Evolutionary conservation across 2,888 invertebrate species (phyloP).

Genomic region (Cosmopolites sordidus): DNA sequence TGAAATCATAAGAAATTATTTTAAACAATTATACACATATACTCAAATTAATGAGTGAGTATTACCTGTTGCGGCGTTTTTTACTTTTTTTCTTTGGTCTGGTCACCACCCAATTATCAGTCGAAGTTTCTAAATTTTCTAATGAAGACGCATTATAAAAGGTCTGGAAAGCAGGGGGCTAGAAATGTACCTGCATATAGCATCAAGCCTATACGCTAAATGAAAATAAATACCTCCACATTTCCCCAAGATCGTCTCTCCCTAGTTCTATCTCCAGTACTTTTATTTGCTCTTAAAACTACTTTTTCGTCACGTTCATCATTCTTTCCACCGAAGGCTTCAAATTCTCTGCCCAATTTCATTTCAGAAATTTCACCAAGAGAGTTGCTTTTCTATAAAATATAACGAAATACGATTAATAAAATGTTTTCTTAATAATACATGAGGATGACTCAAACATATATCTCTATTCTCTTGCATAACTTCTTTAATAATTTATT

Average conservation of each 20-base stretch:
- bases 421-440: conserved; percentile 2
- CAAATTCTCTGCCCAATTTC: conserved; percentile 34
- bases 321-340: conserved; percentile 33
- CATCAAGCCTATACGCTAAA: not conserved
- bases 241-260: conserved; percentile 43
- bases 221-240: conserved; percentile 34
- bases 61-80: conserved; percentile 54
- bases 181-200: conserved; percentile 8
- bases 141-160: conserved; percentile 44
- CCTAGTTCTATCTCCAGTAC: conserved; percentile 37
- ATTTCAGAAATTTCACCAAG: conserved; percentile 77
- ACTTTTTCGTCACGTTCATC: conserved; percentile 38
- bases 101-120: conserved; percentile 79
- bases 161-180: conserved; percentile 34
- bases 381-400: conserved; percentile 69
- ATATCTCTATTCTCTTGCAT: too few species aligned
- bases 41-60: not conserved
- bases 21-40: too few species aligned
- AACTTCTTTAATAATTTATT: too few species aligned
- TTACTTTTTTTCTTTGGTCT: conserved; percentile 78
- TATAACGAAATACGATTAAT: conserved; percentile 27
- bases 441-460: too few species aligned
- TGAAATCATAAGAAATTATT: not conserved
- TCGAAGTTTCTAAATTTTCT: conserved; percentile 52
- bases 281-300: conserved; percentile 37